Evolutionary conservation across 2,113 vertebrate species (phyloP), one percentile per base, ranked within the genome.

Genomic region (Tiliqua scincoides): DNA sequence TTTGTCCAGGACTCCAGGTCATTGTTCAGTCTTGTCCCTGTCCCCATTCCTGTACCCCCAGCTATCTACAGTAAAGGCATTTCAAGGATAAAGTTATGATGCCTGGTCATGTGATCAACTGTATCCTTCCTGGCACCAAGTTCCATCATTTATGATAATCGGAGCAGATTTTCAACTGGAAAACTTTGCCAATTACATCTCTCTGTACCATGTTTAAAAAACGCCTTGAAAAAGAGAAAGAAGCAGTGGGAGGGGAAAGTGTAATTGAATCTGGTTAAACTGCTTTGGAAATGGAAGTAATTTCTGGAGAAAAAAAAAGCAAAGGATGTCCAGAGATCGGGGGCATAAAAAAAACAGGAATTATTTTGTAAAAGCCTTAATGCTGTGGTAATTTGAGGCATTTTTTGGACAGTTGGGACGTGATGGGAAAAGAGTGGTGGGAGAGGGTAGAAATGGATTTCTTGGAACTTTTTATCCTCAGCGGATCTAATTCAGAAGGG

Each of bases 381-480:
- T 14, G 10, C 6, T 73, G 25, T 11, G 25, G 18, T 65, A 73
- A 86, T 80, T 86, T 73, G 37, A 73, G 37, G n/a, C 77, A 48
- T 80, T 67, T 73, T 52, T 48, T 63, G 85, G 77, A 62, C 70
- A 65, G 57, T 12, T 37, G 30, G 32, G 70, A 73, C 32, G 70
- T 54, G 43, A 27, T n/a, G 30, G 32, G 78, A 63, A 57, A 25
- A 85, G n/a, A 48, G 52, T 23, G 37, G 52, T 20, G 32, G 25
- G 23, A 65, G 77, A 81, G 23, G 40, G 32, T 73, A 63, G 85
- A 81, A 81, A 54, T 81, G 59, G 70, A 52, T 74, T 81, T 86
- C 79, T 80, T 18, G 27, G 35, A 57, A 48, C 30, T 86, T 74
- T 86, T 86, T 80, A 81, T 86, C 40, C 70, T 72, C 70, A 37